Evolutionary conservation across 1,140 invertebrate genomes (phyloP).

Genomic region (Psix sp.): DNA sequence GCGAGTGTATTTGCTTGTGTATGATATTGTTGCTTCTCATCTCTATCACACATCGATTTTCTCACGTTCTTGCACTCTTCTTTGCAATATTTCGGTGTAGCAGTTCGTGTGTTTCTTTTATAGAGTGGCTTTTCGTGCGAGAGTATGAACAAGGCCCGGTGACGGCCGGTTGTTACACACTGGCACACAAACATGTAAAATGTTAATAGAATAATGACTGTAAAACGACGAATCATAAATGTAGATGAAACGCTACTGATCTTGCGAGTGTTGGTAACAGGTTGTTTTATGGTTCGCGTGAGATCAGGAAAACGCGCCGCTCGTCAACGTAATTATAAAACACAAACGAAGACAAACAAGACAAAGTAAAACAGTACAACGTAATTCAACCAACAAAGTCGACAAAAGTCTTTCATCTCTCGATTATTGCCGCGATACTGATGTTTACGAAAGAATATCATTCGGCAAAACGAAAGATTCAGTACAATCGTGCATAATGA

Average conservation of each 20-base stretch:
- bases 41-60: constrained; percentile 61
- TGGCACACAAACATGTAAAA: constrained; percentile 73
- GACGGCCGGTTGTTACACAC: constrained; percentile 71
- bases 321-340: constrained; percentile 50
- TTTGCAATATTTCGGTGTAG: constrained; percentile 64
- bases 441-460: constrained; percentile 51
- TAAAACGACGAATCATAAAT: constrained; percentile 61
- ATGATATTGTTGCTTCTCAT: constrained; percentile 72
- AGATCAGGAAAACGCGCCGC: constrained; percentile 60
- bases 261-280: constrained; percentile 41
- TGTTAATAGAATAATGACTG: constrained; percentile 66
- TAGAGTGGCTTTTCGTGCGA: constrained; percentile 69
- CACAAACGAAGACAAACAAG: constrained; percentile 22
- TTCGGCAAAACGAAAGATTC: constrained; percentile 57
- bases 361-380: constrained; percentile 54
- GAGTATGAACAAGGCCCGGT: constrained; percentile 69
- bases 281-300: constrained; percentile 31
- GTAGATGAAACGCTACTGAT: constrained; percentile 59
- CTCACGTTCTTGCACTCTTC: constrained; percentile 62
- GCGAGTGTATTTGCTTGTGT: constrained; percentile 65
- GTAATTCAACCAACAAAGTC: constrained; percentile 48
- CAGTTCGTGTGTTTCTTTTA: constrained; percentile 67
- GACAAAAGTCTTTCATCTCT: constrained; percentile 54
- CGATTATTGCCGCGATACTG: constrained; percentile 54
- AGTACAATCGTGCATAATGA: constrained; percentile 62